phyloP scores from a whole-genome alignment of 2,113 vertebrate genomes.

The Tragelaphus scriptus region DNA sequence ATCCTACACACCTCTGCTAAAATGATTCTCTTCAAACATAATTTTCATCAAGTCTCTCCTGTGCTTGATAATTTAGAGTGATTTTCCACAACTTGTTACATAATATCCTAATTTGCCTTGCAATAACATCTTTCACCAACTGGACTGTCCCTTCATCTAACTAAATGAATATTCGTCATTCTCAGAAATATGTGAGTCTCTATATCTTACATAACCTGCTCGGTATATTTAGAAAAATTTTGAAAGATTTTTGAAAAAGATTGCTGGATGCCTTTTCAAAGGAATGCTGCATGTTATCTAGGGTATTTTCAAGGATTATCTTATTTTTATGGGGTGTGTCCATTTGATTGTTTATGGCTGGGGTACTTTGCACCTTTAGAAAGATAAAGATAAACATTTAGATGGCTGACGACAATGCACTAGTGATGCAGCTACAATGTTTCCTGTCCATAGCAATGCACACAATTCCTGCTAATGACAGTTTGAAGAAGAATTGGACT shows the following conservation, averaged over 20 bases:
- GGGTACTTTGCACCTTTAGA: background rate
- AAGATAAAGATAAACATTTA: background rate
- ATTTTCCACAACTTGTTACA: background rate
- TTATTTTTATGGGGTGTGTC: background rate
- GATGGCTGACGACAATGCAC: background rate
- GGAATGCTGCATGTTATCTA: background rate
- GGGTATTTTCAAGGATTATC: background rate
- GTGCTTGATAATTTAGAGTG: background rate
- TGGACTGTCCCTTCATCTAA: background rate
- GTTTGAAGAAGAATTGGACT: background rate
- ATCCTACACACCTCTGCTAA: constrained; percentile 12
- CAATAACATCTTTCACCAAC: background rate
- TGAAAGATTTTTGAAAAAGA: background rate
- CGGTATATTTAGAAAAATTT: background rate
- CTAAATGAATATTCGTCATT: background rate
- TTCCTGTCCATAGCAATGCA: background rate
- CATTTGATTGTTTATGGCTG: background rate
- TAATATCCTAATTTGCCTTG: constrained; percentile 9
- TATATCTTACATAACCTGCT: background rate
- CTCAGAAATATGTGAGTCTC: background rate
- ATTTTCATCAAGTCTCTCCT: constrained; percentile 21
- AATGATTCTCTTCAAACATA: background rate
- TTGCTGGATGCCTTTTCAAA: background rate
- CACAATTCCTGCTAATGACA: background rate
- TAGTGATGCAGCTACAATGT: background rate